These are phyloP conservation scores for Sebastes iracundus DNA, from an alignment of 2,797 vertebrate species.

Conservation along the genomic window DNA sequence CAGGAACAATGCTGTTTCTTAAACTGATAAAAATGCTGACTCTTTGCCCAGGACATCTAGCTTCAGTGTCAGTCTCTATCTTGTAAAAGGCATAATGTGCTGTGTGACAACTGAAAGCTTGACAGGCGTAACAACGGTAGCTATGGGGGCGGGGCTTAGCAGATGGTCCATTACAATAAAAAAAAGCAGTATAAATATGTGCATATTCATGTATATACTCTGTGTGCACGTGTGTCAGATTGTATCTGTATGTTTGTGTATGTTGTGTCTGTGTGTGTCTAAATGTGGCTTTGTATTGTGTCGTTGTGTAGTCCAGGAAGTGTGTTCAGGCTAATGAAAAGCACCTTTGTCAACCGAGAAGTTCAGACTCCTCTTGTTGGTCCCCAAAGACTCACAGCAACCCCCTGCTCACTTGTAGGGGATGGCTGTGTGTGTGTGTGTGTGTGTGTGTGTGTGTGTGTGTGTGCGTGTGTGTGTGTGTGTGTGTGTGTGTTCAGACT, in stretches of 20 bases:
- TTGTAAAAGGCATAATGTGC: too few relatives aligned
- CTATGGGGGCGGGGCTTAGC: neutral
- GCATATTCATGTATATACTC: neutral
- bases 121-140: too few relatives aligned
- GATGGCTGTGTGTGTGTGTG: neutral
- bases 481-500: neutral
- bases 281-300: neutral
- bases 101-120: too few relatives aligned
- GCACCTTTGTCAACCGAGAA: slow-evolving; percentile 64
- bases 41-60: too few relatives aligned
- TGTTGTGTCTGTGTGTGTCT: neutral
- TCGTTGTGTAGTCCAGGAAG: slow-evolving; percentile 5
- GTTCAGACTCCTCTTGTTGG: slow-evolving; percentile 1
- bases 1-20: too few relatives aligned
- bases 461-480: neutral
- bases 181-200: neutral
- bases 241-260: neutral
- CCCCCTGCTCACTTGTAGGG: neutral
- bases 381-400: slow-evolving; percentile 10
- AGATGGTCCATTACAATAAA: neutral
- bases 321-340: slow-evolving; percentile 59
- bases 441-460: neutral
- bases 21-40: too few relatives aligned
- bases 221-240: neutral
- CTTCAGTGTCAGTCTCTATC: too few relatives aligned